Evolutionary conservation across 2,888 invertebrate species (phyloP).

Genomic region (Polia nebulosa): DNA sequence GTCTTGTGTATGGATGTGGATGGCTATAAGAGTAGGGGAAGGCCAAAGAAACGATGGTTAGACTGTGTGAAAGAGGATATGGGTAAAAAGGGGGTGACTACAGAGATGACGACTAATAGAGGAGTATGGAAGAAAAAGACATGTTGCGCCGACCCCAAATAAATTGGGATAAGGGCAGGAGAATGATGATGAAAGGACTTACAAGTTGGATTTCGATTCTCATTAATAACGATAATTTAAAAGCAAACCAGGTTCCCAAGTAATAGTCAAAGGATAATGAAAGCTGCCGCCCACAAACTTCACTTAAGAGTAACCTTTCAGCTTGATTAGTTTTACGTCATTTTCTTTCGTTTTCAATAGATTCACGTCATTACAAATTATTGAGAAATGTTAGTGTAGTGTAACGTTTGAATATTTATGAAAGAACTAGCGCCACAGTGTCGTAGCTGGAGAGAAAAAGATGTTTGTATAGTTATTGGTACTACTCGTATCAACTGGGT

Average conservation of each 20-base stretch:
- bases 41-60: too few species aligned
- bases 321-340: conserved; percentile 16
- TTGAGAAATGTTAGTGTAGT: conserved; percentile 52
- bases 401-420: conserved; percentile 72
- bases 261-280: background rate
- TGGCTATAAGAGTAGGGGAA: too few species aligned
- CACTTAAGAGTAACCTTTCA: conserved; percentile 1
- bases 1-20: too few species aligned
- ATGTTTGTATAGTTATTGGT: conserved; percentile 7
- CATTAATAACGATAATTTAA: conserved; percentile 1
- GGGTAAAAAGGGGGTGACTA: too few species aligned
- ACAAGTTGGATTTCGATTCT: background rate
- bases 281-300: conserved; percentile 11
- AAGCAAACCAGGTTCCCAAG: background rate
- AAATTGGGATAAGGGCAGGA: too few species aligned
- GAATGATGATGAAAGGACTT: too few species aligned
- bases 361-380: conserved; percentile 47
- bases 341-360: conserved; percentile 1
- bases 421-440: background rate
- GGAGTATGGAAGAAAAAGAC: too few species aligned
- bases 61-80: too few species aligned
- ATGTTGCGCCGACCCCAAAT: too few species aligned
- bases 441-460: background rate
- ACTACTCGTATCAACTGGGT: background rate
- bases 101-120: too few species aligned